Evolutionary conservation across 2,113 vertebrate species (phyloP), one percentile per base, ranked within the genome.

Genomic region (Grus americana): DNA sequence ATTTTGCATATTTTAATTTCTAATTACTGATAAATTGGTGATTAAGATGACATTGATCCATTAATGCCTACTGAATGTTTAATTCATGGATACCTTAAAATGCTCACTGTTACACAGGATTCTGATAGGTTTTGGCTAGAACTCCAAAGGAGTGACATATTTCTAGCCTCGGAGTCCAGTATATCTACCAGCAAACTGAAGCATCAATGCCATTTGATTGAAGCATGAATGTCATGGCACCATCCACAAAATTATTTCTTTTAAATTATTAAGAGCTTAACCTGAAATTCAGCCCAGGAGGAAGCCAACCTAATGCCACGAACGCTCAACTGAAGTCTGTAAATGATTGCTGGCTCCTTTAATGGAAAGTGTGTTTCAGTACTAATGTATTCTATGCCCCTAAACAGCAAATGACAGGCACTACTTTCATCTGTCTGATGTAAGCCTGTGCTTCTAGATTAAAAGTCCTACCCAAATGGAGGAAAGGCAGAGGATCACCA

Each of bases 1-100:
- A 71, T 93, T 95, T 96, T 92, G 80, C 74, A 76, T 93, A 81
- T 89, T 94, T 95, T 95, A 93, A 88, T 73, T 84, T 91, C 58
- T 91, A 84, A 88, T 94, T 87, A 66, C 76, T 92, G 94, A 95
- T 74, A 92, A 88, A 83, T 88, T 59, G 32, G 21, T 84, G 40
- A 81, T 81, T 88, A 88, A 90, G 47, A 82, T 79, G 81, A 85
- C 79, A 88, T 79, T 68, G 82, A 90, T 95, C 57, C 34, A 85
- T 92, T 92, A 84, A 86, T 76, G 40, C 40, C 50, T 79, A 38
- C 44, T 72, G 36, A 85, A 91, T 49, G 32, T 85, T 95, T 94
- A 93, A 95, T 90, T 92, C 75, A 72, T 63, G 34, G 42, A 55
- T 79, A 46, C 49, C 70, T 86, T 93, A 63, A 85, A 92, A 82